Conservation (phyloP, 1,140 invertebrate genomes). For the Vanessa atalanta region DNA sequence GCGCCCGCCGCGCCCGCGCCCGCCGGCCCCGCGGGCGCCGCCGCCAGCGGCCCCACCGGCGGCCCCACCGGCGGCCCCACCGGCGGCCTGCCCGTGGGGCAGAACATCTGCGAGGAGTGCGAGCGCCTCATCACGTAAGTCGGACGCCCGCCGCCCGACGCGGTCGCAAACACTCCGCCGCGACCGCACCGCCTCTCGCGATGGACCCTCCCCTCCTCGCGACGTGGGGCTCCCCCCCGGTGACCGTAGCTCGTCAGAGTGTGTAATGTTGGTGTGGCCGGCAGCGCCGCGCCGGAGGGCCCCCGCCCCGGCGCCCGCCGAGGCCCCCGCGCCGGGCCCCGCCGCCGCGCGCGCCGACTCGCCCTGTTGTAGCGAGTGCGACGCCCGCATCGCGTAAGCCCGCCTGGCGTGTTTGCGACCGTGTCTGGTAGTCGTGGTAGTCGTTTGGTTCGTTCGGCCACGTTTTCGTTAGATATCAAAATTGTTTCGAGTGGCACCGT, state of each 20-base stretch:
- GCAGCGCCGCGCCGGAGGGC: slow-evolving; percentile 48
- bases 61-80: slow-evolving; percentile 83
- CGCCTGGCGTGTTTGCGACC: slow-evolving; percentile 80
- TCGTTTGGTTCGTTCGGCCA: slow-evolving; percentile 25
- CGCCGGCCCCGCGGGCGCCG: slow-evolving; percentile 87
- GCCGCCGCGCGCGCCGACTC: slow-evolving; percentile 76
- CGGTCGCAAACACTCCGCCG: slow-evolving; percentile 60
- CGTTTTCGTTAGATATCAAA: slow-evolving; percentile 37
- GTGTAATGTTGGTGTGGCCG: too few relatives aligned
- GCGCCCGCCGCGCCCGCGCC: slow-evolving; percentile 86
- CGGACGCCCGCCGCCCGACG: slow-evolving; percentile 67
- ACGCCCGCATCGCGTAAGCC: slow-evolving; percentile 88
- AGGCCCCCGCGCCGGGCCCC: slow-evolving; percentile 1
- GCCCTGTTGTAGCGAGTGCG: slow-evolving; percentile 87
- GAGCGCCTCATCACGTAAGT: slow-evolving; percentile 97
- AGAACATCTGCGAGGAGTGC: slow-evolving; percentile 96
- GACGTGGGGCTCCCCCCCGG: slow-evolving; percentile 63
- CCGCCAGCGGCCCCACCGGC: slow-evolving; percentile 84
- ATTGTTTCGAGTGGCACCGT: slow-evolving; percentile 15
- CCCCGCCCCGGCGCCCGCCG: slow-evolving; percentile 33
- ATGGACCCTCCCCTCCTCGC: slow-evolving; percentile 61
- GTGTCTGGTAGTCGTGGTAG: slow-evolving; percentile 60
- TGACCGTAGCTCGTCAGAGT: slow-evolving; percentile 61
- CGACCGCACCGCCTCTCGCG: background rate
- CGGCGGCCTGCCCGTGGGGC: slow-evolving; percentile 88